Conservation (phyloP, 37 sponge, comb jelly and placozoan genomes). For the Cliona cf. orientalis region DNA sequence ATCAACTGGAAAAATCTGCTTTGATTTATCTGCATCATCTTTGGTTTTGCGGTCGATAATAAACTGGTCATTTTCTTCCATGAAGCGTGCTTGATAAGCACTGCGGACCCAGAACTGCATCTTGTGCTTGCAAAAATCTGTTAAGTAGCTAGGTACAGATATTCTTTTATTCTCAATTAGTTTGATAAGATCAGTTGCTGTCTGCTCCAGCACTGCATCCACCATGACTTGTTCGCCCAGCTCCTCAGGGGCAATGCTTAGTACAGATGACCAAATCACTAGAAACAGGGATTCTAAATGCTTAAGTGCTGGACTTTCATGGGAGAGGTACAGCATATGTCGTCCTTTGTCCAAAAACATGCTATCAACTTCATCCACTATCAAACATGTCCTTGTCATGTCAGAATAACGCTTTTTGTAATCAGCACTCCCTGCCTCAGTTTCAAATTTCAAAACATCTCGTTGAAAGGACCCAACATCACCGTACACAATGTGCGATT, state of each 20-base stretch:
- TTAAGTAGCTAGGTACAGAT: neutral
- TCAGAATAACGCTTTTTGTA: conserved; percentile 1
- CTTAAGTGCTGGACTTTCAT: neutral
- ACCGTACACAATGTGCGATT: conserved; percentile 4
- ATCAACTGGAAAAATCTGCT: neutral
- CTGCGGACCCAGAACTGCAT: conserved; percentile 5
- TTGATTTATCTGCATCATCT: neutral
- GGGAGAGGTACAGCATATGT: conserved; percentile 4
- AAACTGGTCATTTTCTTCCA: conserved; percentile 15
- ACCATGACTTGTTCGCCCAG: too few species aligned
- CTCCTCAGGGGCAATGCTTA: neutral
- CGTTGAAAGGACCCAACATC: conserved; percentile 14
- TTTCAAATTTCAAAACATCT: neutral
- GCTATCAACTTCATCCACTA: conserved; percentile 22
- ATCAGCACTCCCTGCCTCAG: neutral
- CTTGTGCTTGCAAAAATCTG: neutral
- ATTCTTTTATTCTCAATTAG: neutral
- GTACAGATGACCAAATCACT: conserved; percentile 6
- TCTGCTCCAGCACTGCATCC: neutral
- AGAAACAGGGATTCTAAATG: neutral
- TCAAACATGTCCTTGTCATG: neutral
- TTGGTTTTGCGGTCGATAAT: neutral
- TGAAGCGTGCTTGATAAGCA: conserved; percentile 9
- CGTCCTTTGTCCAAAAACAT: conserved; percentile 13
- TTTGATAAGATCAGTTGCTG: neutral